Percentiles rank a stretch among this genome's conserved stretches.
These are phyloP conservation scores for Troglohyphantes excavatus DNA, from an alignment of 2,888 invertebrate species.

Conservation along the genomic window DNA sequence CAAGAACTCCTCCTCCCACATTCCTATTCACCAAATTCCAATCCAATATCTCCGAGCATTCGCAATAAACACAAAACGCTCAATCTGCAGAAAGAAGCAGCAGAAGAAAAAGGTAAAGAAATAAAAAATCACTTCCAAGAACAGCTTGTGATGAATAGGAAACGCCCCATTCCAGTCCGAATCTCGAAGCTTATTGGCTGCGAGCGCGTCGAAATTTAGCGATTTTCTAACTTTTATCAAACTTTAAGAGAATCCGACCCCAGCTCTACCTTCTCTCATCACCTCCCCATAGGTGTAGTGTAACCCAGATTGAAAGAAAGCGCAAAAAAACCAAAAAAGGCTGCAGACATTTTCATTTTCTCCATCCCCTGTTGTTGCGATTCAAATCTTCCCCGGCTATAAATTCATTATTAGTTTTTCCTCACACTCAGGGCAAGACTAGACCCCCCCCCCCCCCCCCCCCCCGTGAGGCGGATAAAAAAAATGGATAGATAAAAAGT, in stretches of 20 bases:
- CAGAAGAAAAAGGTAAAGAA: conserved; percentile 1
- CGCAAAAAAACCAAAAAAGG: conserved; percentile 7
- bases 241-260: conserved; percentile 62
- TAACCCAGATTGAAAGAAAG: background rate
- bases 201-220: conserved; percentile 63
- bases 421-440: background rate
- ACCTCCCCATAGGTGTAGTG: conserved; percentile 41
- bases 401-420: conserved; percentile 79
- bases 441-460: conserved; percentile 20
- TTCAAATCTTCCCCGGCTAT: conserved; percentile 74
- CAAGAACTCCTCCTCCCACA: background rate
- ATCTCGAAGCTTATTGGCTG: conserved; percentile 49
- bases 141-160: conserved; percentile 60
- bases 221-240: conserved; percentile 73
- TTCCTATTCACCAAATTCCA: conserved; percentile 3
- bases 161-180: conserved; percentile 21
- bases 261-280: background rate
- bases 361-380: conserved; percentile 55
- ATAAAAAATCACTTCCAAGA: conserved; percentile 41
- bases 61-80: conserved; percentile 33
- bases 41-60: conserved; percentile 12
- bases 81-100: background rate
- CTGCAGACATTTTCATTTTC: conserved; percentile 75
- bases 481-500: conserved; percentile 65
- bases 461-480: conserved; percentile 56